Conservation (phyloP, 2,888 invertebrate genomes). For the Urechis unicinctus region DNA sequence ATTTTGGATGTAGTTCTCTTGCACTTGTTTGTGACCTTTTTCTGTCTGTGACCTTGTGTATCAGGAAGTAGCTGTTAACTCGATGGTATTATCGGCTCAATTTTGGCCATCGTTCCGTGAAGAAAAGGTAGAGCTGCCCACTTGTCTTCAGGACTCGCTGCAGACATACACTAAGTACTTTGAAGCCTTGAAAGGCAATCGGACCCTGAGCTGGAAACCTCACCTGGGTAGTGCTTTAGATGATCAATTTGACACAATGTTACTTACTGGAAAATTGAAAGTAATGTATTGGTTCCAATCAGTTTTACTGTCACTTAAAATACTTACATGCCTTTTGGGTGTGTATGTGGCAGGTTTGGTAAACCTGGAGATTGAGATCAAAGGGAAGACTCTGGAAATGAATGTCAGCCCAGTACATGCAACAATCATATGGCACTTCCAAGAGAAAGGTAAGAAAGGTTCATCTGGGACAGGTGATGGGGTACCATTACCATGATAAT, state of each 20-base stretch:
- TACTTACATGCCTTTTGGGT: neutral
- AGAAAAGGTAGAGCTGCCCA: conserved; percentile 81
- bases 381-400: conserved; percentile 66
- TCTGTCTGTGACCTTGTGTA: conserved; percentile 1
- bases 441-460: conserved; percentile 64
- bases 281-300: too few relatives aligned
- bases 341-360: conserved; percentile 60
- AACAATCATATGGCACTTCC: conserved; percentile 87
- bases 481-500: too few relatives aligned
- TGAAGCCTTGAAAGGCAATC: conserved; percentile 76
- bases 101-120: conserved; percentile 98
- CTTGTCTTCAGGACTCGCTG: conserved; percentile 71
- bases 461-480: too few relatives aligned
- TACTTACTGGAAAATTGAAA: neutral
- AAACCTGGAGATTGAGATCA: conserved; percentile 81
- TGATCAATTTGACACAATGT: neutral
- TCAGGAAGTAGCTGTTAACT: conserved; percentile 64
- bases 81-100: conserved; percentile 92
- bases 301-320: neutral
- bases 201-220: conserved; percentile 88
- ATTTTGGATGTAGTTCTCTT: conserved; percentile 3
- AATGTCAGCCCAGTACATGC: conserved; percentile 89
- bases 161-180: conserved; percentile 82
- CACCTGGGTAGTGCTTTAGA: conserved; percentile 61
- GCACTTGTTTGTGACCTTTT: neutral